phyloP scores from a whole-genome alignment of 1,140 invertebrate species.

The Caenorhabditis latens region DNA sequence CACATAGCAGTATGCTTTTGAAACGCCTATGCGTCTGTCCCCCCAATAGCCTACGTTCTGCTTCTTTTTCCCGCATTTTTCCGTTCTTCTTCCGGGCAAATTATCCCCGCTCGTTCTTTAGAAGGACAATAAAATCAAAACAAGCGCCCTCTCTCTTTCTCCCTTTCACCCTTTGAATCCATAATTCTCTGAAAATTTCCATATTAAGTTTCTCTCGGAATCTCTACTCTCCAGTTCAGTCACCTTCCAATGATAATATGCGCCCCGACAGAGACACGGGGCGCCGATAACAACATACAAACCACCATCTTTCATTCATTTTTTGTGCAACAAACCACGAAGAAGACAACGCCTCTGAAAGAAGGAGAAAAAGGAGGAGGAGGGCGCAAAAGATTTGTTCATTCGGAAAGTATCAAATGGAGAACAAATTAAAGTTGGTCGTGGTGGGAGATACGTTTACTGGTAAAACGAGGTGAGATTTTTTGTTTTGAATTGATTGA shows the following conservation, averaged over 20 bases:
- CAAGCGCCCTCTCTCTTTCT: background rate
- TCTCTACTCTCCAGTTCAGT: constrained; percentile 3
- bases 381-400: background rate
- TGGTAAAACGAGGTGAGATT: constrained; percentile 66
- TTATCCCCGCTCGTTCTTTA: background rate
- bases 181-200: constrained; percentile 41
- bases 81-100: background rate
- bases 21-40: constrained; percentile 20
- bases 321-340: constrained; percentile 23
- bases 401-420: constrained; percentile 59
- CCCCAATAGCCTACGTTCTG: constrained; percentile 9
- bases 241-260: constrained; percentile 35
- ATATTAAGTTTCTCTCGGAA: background rate
- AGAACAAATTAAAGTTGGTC: constrained; percentile 67
- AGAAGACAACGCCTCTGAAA: constrained; percentile 46
- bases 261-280: constrained; percentile 49
- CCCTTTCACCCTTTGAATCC: background rate
- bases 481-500: constrained; percentile 2
- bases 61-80: background rate
- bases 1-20: constrained; percentile 46
- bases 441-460: constrained; percentile 68
- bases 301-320: background rate
- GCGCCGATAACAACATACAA: constrained; percentile 39
- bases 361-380: constrained; percentile 12
- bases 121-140: background rate